Conservation (phyloP, 2,113 vertebrate genomes). For the Ptyas mucosa region DNA sequence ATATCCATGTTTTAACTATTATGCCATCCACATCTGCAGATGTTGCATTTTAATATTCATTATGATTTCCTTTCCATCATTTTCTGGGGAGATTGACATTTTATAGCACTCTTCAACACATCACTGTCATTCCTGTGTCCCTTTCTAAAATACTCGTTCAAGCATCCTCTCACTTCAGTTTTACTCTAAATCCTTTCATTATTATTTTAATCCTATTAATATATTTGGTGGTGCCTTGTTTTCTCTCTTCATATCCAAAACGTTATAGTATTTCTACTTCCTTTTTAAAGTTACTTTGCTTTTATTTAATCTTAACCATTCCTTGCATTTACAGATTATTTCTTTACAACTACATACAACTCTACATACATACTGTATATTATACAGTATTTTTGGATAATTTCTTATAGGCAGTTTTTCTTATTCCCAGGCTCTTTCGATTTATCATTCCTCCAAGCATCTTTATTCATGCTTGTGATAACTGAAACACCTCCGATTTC, state of each 20-base stretch:
- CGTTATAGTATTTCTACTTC: background rate
- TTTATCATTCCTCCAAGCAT: background rate
- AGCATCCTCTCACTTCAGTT: background rate
- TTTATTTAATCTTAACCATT: background rate
- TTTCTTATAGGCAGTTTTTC: background rate
- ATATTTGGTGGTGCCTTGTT: background rate
- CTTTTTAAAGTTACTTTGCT: background rate
- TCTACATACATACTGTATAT: background rate
- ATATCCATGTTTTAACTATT: background rate
- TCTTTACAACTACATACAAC: background rate
- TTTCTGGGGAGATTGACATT: background rate
- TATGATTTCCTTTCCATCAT: background rate
- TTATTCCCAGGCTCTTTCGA: background rate
- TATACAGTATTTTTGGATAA: background rate
- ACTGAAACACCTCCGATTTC: background rate
- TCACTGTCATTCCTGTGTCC: background rate
- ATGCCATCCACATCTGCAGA: background rate
- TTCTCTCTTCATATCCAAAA: background rate
- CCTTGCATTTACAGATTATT: background rate
- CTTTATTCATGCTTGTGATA: background rate
- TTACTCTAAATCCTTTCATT: background rate
- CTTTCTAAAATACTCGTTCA: background rate
- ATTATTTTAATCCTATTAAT: background rate
- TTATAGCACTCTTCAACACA: background rate
- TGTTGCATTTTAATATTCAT: background rate